Base-by-base conservation (phyloP, 1,140 invertebrate species). In the Muscidifurax raptorellus region DNA sequence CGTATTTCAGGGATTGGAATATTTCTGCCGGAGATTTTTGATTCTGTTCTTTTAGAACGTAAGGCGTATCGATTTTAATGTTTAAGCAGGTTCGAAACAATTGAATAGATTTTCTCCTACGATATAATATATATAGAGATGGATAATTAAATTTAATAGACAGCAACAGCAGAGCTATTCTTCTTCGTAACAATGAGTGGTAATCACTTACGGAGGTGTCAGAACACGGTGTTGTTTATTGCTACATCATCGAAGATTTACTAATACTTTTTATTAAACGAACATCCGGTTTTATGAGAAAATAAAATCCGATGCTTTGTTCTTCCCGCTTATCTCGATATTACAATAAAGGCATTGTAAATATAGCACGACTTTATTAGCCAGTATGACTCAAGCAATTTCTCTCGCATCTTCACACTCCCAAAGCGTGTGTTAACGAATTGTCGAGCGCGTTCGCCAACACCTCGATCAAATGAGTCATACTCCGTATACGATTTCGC, bases 341-440 rank as follows among this genome's bases (percentile, higher is more conserved):
- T 27, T 75, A 40, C 71, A 52, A 75, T 75, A 64, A 81, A 76
- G 18, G 71, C 67, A 9, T 36, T 77, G 74, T 25, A n/a, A n/a
- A n/a, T 7, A 67, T 25, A 67, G 81, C 81, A 83, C 36, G 59
- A 83, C 80, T 82, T 83, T 76, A 83, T 83, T 77, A 47, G 52
- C 52, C 72, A 47, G 30, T 83, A 47, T 82, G 72, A 83, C 72
- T 74, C 72, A 66, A 72, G 71, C 30, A 22, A 52, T 74, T 32
- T 69, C 32, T 72, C 36, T 15, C 47, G 2, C 47, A 7, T n/a
- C 32, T 81, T 74, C 28, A 30, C 69, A 13, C 47, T 32, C 12
- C 3, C 71, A 75, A 75, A 27, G 71, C 10, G 10, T 32, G 80
- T n/a, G 32, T 32, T 82, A 82, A 82, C 74, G 71, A 82, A 47